Percentiles rank a stretch among this genome's conserved stretches.
phyloP scores from a whole-genome alignment of 1,140 invertebrate species.

The Prorops nasuta region DNA sequence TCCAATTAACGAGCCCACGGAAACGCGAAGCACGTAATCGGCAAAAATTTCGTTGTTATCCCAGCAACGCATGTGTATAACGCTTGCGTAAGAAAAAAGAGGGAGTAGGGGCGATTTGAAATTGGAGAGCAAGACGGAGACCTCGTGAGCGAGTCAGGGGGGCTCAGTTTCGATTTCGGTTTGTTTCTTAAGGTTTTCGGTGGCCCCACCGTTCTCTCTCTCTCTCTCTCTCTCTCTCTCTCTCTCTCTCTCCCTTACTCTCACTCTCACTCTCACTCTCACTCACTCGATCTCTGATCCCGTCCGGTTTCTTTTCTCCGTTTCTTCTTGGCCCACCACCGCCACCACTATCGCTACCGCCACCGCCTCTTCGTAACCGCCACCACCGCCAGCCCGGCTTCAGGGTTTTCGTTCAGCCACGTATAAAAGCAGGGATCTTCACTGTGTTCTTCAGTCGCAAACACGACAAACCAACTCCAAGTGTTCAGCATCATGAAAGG shows the following conservation, averaged over 20 bases:
- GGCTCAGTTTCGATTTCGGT: background rate
- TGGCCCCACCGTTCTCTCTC: constrained; percentile 13
- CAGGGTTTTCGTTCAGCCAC: constrained; percentile 33
- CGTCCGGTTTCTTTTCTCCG: constrained; percentile 21
- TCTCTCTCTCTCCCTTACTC: too few species aligned
- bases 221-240: too few species aligned
- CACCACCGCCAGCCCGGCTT: constrained; percentile 23
- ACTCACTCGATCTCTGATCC: too few species aligned
- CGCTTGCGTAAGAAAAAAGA: constrained; percentile 4
- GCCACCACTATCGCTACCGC: background rate
- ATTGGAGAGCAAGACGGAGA: too few species aligned
- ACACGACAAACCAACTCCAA: constrained; percentile 24
- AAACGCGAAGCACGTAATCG: too few species aligned
- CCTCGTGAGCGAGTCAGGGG: background rate
- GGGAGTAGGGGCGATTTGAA: too few species aligned
- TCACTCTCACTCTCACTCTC: too few species aligned
- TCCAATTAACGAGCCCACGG: too few species aligned
- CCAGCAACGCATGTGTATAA: too few species aligned
- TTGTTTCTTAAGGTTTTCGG: constrained; percentile 20
- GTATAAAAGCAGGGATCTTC: constrained; percentile 49
- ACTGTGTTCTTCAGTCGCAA: constrained; percentile 41
- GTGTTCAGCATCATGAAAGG: constrained; percentile 42
- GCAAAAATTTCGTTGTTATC: too few species aligned
- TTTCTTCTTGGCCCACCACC: constrained; percentile 23
- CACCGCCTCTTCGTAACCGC: constrained; percentile 2